Evolutionary conservation across 2,113 vertebrate genomes (phyloP).

Genomic region (Sturnira hondurensis): DNA sequence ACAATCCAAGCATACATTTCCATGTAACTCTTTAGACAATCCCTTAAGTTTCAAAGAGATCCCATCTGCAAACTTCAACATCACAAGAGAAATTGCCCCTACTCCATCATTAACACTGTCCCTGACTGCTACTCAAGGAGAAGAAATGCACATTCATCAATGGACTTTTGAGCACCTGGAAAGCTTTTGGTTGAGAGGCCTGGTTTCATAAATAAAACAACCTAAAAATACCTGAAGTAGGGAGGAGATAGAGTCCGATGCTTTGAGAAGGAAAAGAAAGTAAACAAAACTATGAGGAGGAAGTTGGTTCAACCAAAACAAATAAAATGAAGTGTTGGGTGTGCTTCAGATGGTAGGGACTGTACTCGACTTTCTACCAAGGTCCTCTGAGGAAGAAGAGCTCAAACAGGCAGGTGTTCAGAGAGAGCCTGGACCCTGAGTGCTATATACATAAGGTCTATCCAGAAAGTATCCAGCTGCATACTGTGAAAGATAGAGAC

Average conservation of each 20-base stretch:
- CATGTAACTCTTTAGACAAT: background rate
- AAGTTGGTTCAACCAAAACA: background rate
- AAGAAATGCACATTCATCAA: background rate
- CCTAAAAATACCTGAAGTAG: background rate
- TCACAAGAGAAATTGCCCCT: background rate
- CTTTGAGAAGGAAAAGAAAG: background rate
- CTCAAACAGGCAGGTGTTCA: background rate
- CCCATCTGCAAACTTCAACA: background rate
- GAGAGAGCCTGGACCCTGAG: background rate
- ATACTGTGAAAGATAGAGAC: no score
- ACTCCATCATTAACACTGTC: accelerated
- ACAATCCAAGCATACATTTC: background rate
- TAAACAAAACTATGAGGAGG: background rate
- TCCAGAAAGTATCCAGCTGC: no score
- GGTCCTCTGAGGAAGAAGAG: background rate
- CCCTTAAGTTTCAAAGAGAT: background rate
- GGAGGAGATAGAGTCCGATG: background rate
- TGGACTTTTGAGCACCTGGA: background rate
- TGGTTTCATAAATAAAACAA: background rate
- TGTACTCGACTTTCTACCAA: background rate
- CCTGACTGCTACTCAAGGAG: background rate
- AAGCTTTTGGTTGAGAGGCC: background rate
- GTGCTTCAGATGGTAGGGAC: background rate
- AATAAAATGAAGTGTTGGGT: background rate
- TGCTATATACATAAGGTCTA: background rate